A percentile compares a stretch with the other conserved stretches of the same genome.
phyloP scores from a whole-genome alignment of 2,113 vertebrate genomes.

The Hydrochoerus hydrochaeris region DNA sequence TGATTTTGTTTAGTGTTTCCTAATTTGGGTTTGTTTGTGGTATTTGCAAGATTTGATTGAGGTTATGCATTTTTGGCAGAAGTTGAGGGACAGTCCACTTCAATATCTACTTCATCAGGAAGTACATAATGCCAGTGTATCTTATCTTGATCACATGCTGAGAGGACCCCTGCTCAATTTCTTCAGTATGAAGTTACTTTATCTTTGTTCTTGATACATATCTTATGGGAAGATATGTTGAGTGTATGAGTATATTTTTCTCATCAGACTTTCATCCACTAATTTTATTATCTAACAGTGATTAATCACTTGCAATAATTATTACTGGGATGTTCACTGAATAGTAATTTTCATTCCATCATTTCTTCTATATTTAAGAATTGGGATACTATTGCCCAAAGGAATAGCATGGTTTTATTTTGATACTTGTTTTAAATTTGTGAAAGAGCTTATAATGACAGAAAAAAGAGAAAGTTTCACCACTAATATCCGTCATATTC shows the following conservation, averaged over 20 bases:
- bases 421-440: slow-evolving; percentile 28
- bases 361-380: not conserved
- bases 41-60: not conserved
- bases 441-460: not conserved
- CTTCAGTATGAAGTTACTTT: slow-evolving; percentile 17
- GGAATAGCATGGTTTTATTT: not conserved
- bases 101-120: not conserved
- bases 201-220: not conserved
- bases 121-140: not conserved
- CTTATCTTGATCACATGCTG: not conserved
- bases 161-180: not conserved
- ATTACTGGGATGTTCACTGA: not conserved
- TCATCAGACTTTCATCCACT: not conserved
- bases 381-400: not conserved
- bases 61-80: not conserved
- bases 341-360: not conserved
- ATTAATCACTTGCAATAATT: not conserved
- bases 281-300: not conserved
- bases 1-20: not conserved
- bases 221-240: not conserved
- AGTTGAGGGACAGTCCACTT: not conserved
- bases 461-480: not conserved
- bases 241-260: not conserved
- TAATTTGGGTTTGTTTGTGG: not conserved
- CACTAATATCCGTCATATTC: not conserved